Conservation (phyloP, 1,140 invertebrate genomes). For the Macrotrachela quadricornifera region DNA sequence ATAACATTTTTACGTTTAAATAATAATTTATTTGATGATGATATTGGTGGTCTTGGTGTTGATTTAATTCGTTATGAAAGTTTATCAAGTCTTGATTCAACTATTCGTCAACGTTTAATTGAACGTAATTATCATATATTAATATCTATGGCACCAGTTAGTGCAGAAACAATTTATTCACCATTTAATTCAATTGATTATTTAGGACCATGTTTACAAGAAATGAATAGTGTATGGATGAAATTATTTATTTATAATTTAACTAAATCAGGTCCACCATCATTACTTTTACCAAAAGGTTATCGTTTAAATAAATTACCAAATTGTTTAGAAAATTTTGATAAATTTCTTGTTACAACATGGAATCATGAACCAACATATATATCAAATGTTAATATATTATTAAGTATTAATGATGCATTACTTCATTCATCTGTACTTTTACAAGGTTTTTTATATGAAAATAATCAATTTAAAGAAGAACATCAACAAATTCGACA, state of each 20-base stretch:
- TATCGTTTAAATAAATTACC: slow-evolving; percentile 32
- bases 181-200: slow-evolving; percentile 47
- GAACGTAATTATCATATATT: slow-evolving; percentile 71
- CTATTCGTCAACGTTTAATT: slow-evolving; percentile 52
- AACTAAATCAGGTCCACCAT: slow-evolving; percentile 64
- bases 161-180: slow-evolving; percentile 41
- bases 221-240: slow-evolving; percentile 65
- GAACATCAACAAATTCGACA: no score
- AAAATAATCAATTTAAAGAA: no score
- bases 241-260: slow-evolving; percentile 67
- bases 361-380: slow-evolving; percentile 64
- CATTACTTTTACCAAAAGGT: slow-evolving; percentile 60
- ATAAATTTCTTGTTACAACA: slow-evolving; percentile 54
- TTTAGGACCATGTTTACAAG: slow-evolving; percentile 56
- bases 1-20: slow-evolving; percentile 52
- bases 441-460: no score
- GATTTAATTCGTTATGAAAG: slow-evolving; percentile 75
- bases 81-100: slow-evolving; percentile 57
- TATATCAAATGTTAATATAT: slow-evolving; percentile 48
- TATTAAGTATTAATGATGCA: slow-evolving; percentile 55
- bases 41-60: slow-evolving; percentile 34
- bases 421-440: slow-evolving; percentile 38
- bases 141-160: slow-evolving; percentile 62
- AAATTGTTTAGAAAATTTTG: slow-evolving; percentile 45
- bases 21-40: slow-evolving; percentile 13